Percentiles rank a stretch among this genome's conserved stretches.
These are phyloP conservation scores for Hydrotaea diabolus DNA, from an alignment of 2,888 invertebrate species.

Conservation along the genomic window DNA sequence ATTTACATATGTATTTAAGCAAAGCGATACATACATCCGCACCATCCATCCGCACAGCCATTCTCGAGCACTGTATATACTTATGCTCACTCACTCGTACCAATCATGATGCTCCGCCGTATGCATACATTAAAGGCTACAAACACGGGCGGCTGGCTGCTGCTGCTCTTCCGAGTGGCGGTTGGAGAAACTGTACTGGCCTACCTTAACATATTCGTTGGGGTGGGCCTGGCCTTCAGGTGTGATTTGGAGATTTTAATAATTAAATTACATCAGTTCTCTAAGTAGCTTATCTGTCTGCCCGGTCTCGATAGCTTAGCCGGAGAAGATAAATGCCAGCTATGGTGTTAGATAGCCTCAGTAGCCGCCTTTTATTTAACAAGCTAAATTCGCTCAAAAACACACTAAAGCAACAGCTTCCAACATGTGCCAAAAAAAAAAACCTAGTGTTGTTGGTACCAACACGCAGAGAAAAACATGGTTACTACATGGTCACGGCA, in stretches of 20 bases:
- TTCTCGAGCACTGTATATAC: not conserved
- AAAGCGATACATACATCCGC: not conserved
- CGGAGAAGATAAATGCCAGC: too few relatives aligned
- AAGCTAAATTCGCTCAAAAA: too few relatives aligned
- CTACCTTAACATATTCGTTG: not conserved
- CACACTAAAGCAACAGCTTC: too few relatives aligned
- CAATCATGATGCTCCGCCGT: slow-evolving; percentile 9
- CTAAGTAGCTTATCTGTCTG: too few relatives aligned
- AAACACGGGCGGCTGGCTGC: slow-evolving; percentile 3
- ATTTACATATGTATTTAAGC: slow-evolving; percentile 22
- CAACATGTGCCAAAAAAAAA: too few relatives aligned
- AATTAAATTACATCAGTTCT: too few relatives aligned
- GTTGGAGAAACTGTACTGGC: not conserved
- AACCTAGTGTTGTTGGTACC: too few relatives aligned
- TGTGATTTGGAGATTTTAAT: not conserved
- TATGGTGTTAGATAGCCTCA: too few relatives aligned
- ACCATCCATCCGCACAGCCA: not conserved
- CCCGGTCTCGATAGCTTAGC: too few relatives aligned
- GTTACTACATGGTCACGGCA: too few relatives aligned
- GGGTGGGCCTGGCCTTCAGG: not conserved
- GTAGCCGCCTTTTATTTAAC: too few relatives aligned
- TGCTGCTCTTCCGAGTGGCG: not conserved
- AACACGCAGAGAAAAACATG: too few relatives aligned
- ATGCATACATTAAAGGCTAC: slow-evolving; percentile 31
- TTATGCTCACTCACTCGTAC: slow-evolving; percentile 19